Percentiles rank a stretch among this genome's conserved stretches.
Evolutionary conservation across 1,140 invertebrate genomes (phyloP).

Genomic region (Trichonephila inaurata): DNA sequence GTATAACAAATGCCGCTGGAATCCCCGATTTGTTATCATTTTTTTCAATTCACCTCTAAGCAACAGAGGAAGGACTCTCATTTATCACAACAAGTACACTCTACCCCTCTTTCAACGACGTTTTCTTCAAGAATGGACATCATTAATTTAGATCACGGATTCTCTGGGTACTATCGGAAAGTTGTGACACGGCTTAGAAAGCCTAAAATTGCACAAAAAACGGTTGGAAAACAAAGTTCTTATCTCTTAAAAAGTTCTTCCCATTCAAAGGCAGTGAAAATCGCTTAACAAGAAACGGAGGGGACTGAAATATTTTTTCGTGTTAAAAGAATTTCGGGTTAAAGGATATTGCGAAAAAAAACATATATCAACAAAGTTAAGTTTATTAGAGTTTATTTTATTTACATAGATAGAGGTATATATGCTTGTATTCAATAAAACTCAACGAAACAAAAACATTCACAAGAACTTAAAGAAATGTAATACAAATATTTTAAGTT

Average conservation of each 20-base stretch:
- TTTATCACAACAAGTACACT: conserved; percentile 49
- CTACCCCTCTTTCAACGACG: neutral
- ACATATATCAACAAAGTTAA: too few species aligned
- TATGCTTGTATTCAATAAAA: too few species aligned
- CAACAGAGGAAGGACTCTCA: neutral
- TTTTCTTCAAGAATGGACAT: neutral
- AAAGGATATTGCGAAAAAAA: too few species aligned
- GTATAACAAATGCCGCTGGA: neutral
- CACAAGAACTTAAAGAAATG: too few species aligned
- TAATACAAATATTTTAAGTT: too few species aligned
- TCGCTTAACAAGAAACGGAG: too few species aligned
- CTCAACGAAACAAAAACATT: too few species aligned
- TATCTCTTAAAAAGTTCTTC: neutral
- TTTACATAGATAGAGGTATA: too few species aligned
- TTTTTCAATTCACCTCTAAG: conserved; percentile 13
- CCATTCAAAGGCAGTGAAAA: too few species aligned
- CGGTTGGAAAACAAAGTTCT: conserved; percentile 6
- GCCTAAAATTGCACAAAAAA: conserved; percentile 10
- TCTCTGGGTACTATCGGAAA: conserved; percentile 1
- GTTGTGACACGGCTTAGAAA: conserved; percentile 1
- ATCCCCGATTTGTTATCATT: neutral
- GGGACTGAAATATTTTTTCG: too few species aligned
- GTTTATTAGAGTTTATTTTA: too few species aligned
- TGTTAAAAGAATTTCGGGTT: too few species aligned
- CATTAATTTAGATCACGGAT: conserved; percentile 43